A percentile compares a stretch with the other conserved stretches of the same genome.
Conservation (phyloP, 2,113 vertebrate species). For the Rhinopithecus roxellana region DNA sequence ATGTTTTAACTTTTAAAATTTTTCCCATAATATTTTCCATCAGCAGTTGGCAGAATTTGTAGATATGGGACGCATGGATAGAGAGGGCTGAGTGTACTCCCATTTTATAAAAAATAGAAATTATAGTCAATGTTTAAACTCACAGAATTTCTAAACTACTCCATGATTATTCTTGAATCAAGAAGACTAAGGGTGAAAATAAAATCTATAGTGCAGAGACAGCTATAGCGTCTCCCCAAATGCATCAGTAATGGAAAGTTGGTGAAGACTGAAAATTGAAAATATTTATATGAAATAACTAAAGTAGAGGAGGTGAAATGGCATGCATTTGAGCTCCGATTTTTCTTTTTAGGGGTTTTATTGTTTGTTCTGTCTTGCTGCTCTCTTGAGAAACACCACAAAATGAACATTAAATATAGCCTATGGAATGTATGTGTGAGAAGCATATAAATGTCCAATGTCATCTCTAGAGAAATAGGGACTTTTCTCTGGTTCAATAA, state of each 20-base stretch:
- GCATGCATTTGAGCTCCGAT: no score
- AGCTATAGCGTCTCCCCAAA: neutral
- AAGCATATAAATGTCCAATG: neutral
- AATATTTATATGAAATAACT: neutral
- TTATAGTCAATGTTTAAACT: neutral
- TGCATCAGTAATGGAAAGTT: neutral
- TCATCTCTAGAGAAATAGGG: neutral
- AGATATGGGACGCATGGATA: accelerated
- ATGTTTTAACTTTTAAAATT: neutral
- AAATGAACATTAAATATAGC: neutral
- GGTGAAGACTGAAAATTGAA: neutral
- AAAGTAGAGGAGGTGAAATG: neutral
- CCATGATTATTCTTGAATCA: neutral
- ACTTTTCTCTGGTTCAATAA: neutral
- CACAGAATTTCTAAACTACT: neutral
- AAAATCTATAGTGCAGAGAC: neutral
- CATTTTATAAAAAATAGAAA: neutral
- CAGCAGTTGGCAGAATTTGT: neutral
- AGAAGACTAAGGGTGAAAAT: neutral
- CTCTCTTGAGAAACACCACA: neutral
- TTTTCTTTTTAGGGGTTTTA: neutral
- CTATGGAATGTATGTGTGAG: neutral
- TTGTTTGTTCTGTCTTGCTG: neutral
- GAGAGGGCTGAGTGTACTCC: neutral
- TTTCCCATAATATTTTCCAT: neutral